These are phyloP conservation scores for Cyanocitta stelleri DNA, from an alignment of 2,113 vertebrate species.

Conservation along the genomic window DNA sequence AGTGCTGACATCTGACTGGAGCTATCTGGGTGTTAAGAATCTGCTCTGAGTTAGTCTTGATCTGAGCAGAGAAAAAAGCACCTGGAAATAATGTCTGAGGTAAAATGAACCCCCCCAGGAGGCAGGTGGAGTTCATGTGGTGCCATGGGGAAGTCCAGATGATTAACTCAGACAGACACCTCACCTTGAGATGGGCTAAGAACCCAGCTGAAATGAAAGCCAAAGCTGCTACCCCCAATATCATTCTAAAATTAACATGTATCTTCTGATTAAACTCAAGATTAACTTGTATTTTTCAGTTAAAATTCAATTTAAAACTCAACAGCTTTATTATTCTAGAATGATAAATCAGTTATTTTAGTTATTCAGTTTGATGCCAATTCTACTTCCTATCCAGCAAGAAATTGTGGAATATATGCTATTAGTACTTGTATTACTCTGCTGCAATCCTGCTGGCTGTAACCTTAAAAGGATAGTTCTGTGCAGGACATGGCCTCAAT, in stretches of 20 bases:
- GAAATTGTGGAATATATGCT: neutral
- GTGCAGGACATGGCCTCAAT: neutral
- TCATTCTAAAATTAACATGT: fast-evolving
- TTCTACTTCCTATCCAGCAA: neutral
- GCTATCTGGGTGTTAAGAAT: neutral
- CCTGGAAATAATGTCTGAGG: neutral
- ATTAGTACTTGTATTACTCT: neutral
- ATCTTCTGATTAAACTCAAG: neutral
- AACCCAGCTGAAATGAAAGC: neutral
- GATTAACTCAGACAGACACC: neutral
- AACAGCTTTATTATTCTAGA: neutral
- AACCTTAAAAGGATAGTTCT: neutral
- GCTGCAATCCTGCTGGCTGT: neutral
- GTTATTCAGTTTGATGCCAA: neutral
- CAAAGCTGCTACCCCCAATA: neutral
- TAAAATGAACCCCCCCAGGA: neutral
- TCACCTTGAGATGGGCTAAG: neutral
- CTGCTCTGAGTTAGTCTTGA: neutral
- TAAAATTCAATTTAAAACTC: neutral
- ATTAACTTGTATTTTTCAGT: neutral
- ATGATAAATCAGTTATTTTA: neutral
- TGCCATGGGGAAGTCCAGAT: neutral
- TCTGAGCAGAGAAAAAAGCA: neutral
- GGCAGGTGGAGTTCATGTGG: neutral
- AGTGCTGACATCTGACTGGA: neutral